A percentile compares a stretch with the other conserved stretches of the same genome.
Evolutionary conservation across 2,888 invertebrate species (phyloP).

Genomic region (Aethes cnicana): DNA sequence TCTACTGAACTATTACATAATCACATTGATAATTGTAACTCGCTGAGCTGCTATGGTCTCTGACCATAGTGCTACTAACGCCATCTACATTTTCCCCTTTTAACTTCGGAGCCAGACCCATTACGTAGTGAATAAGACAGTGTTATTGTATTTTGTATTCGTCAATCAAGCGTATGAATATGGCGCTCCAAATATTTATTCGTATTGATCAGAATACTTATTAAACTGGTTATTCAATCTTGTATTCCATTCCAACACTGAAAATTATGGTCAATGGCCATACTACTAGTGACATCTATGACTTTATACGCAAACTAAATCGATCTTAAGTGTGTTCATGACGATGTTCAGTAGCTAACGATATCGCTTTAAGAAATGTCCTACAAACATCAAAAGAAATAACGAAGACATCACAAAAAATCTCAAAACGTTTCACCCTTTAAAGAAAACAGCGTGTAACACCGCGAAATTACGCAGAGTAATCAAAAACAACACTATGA

Average conservation of each 20-base stretch:
- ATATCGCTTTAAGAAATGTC: too few relatives aligned
- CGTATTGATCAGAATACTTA: too few relatives aligned
- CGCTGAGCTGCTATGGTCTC: constrained; percentile 38
- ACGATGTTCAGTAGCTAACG: too few relatives aligned
- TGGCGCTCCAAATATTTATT: too few relatives aligned
- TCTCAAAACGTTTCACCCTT: not conserved
- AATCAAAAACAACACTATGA: constrained; percentile 49
- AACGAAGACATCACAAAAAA: too few relatives aligned
- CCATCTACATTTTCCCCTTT: constrained; percentile 42
- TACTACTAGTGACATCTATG: constrained; percentile 11
- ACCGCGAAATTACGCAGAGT: constrained; percentile 40
- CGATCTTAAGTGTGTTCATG: not conserved
- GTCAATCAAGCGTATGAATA: too few relatives aligned
- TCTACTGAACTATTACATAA: constrained; percentile 20
- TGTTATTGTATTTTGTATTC: too few relatives aligned
- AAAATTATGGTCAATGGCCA: constrained; percentile 3
- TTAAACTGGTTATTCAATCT: too few relatives aligned
- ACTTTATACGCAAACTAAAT: not conserved
- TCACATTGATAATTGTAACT: not conserved
- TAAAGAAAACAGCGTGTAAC: constrained; percentile 35
- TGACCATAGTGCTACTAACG: constrained; percentile 44
- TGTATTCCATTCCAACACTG: too few relatives aligned
- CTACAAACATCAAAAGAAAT: too few relatives aligned
- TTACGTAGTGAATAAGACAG: too few relatives aligned
- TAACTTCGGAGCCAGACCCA: constrained; percentile 1